A percentile compares a stretch with the other conserved stretches of the same genome.
Conservation (phyloP, 2,113 vertebrate genomes). For the Genyomyrus donnyi region DNA sequence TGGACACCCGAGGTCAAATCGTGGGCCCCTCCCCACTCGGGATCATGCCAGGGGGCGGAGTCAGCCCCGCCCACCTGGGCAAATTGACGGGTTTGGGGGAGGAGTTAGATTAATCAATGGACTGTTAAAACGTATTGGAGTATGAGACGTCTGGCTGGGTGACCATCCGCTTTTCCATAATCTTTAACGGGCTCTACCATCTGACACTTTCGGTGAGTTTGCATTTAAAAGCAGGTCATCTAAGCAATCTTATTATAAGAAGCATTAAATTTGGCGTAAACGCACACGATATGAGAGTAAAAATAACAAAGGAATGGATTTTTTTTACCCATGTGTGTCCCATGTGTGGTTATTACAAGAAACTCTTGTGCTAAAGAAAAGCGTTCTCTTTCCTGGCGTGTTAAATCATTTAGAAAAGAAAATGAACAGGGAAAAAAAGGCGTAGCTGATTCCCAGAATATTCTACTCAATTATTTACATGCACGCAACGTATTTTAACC, state of each 20-base stretch:
- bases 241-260: conserved; percentile 23
- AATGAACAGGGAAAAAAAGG: background rate
- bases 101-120: conserved; percentile 29
- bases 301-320: background rate
- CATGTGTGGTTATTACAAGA: background rate
- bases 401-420: background rate
- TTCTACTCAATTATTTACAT: background rate
- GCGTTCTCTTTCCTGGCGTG: background rate
- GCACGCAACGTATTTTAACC: background rate
- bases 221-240: conserved; percentile 29
- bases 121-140: conserved; percentile 35
- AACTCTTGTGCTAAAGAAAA: background rate
- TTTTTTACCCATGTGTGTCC: no score
- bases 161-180: conserved; percentile 27
- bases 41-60: background rate
- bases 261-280: conserved; percentile 9
- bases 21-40: no score
- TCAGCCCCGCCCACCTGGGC: background rate
- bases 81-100: background rate
- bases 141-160: conserved; percentile 28
- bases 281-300: background rate
- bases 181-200: conserved; percentile 39
- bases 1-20: background rate
- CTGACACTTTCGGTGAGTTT: conserved; percentile 32
- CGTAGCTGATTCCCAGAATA: background rate